Base-by-base conservation (phyloP, 2,888 invertebrate genomes). In the Pimpla rufipes region DNA sequence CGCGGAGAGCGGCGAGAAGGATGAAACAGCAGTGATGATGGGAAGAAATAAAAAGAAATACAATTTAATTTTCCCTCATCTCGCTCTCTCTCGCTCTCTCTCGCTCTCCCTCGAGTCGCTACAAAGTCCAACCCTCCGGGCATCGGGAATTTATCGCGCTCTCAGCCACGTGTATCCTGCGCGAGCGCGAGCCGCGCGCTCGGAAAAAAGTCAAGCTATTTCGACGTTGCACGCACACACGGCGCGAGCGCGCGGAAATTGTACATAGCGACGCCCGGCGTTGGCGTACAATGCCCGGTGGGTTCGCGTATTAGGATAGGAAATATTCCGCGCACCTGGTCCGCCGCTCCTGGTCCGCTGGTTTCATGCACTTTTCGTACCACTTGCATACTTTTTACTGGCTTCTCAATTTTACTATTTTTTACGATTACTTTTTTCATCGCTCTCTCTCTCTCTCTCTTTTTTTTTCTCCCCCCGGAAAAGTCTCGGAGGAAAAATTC, bases 301-400 rank as follows among this genome's bases (percentile, higher is more conserved):
- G 42, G 29, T 42, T 23, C 55, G 40, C n/a, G 57, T 29, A 45
- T 71, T 57, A 71, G 70, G 55, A 70, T 40, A 40, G 71, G 23
- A 57, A 57, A 71, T 71, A 71, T 71, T 57, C 18, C 71, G 71
- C 55, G 16, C 71, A 71, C 57, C 57, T 71, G 57, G 57, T 29
- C 18, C 21, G 18, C 52, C 13, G 18, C 70, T 21, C 13, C 29
- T 71, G n/a, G n/a, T n/a, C n/a, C 42, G 8, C 71, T 57, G 23
- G 55, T 71, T 57, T 57, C 55, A 40, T 57, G 29, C 45, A 57
- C 57, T 71, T 42, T 16, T 40, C 71, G 42, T 57, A n/a, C 42
- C 59, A 13, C 57, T 29, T 29, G 11, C 13, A 42, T 2, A 57
- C 29, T 6, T 59, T 59, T 59, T 29, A 1, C 59, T 16, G 35